Evolutionary conservation across 2,888 invertebrate genomes (phyloP).

Genomic region (Sphaerophoria taeniata): DNA sequence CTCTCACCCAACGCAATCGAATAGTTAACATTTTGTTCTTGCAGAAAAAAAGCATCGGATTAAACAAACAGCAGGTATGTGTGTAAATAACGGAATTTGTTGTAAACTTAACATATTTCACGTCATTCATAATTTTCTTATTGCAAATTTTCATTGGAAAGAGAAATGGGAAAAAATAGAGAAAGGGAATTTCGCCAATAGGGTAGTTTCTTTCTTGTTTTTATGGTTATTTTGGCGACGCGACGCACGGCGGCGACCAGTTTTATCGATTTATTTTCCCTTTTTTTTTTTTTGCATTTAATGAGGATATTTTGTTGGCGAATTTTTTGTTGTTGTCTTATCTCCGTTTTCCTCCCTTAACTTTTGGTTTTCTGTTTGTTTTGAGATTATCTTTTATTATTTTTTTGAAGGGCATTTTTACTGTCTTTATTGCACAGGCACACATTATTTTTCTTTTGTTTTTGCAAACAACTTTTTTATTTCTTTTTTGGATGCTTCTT

Average conservation of each 20-base stretch:
- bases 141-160: background rate
- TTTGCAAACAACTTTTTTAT: background rate
- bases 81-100: constrained; percentile 53
- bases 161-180: background rate
- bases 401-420: constrained; percentile 70
- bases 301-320: background rate
- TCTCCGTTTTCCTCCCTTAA: constrained; percentile 35
- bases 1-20: background rate
- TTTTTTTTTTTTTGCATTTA: background rate
- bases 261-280: constrained; percentile 64
- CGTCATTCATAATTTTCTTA: constrained; percentile 16
- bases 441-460: constrained; percentile 27
- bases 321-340: constrained; percentile 20
- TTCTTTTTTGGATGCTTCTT: constrained; percentile 8
- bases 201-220: constrained; percentile 27
- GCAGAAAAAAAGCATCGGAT: constrained; percentile 34
- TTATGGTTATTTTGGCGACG: background rate
- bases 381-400: constrained; percentile 39
- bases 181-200: constrained; percentile 5
- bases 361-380: constrained; percentile 22
- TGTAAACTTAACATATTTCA: constrained; percentile 5
- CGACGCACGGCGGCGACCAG: background rate
- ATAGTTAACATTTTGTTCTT: background rate
- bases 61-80: constrained; percentile 21
- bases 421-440: constrained; percentile 39